phyloP scores from a whole-genome alignment of 1,140 invertebrate genomes.

The Berghia stephanieae region DNA sequence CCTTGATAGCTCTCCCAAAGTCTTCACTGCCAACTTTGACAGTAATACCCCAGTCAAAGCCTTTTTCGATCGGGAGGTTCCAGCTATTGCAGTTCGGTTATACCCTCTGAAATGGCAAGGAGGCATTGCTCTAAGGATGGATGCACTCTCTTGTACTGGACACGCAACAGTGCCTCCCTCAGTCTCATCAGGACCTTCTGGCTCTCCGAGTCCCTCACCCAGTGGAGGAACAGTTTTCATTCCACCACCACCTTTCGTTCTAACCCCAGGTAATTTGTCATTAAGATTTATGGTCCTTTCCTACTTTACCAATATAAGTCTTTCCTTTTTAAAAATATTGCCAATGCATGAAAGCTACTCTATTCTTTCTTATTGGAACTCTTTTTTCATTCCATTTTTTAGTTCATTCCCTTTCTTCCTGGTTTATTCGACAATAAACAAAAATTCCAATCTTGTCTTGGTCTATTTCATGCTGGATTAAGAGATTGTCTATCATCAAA shows the following conservation, averaged over 20 bases:
- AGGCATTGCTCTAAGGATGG: slow-evolving; percentile 46
- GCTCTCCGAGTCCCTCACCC: neutral
- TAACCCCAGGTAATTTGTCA: neutral
- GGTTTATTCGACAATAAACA: slow-evolving; percentile 28
- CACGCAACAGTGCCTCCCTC: slow-evolving; percentile 2
- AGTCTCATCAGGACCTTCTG: neutral
- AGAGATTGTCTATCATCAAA: no score
- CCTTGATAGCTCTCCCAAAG: slow-evolving; percentile 27
- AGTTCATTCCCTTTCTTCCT: no score
- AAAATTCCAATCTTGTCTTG: no score
- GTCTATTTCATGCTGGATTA: no score
- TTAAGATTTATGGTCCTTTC: neutral
- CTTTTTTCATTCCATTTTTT: no score
- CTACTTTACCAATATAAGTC: neutral
- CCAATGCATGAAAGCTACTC: no score
- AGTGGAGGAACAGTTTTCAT: neutral
- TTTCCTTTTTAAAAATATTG: no score
- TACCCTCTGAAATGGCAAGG: slow-evolving; percentile 49
- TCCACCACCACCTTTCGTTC: neutral
- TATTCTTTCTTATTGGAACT: no score
- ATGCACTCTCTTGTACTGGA: slow-evolving; percentile 32
- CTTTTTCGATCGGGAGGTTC: slow-evolving; percentile 42
- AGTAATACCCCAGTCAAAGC: slow-evolving; percentile 40
- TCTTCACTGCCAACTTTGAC: slow-evolving; percentile 50
- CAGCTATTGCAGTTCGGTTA: slow-evolving; percentile 45